Evolutionary conservation across 1,140 invertebrate species (phyloP).

Genomic region (Rhyacophila brunnea): DNA sequence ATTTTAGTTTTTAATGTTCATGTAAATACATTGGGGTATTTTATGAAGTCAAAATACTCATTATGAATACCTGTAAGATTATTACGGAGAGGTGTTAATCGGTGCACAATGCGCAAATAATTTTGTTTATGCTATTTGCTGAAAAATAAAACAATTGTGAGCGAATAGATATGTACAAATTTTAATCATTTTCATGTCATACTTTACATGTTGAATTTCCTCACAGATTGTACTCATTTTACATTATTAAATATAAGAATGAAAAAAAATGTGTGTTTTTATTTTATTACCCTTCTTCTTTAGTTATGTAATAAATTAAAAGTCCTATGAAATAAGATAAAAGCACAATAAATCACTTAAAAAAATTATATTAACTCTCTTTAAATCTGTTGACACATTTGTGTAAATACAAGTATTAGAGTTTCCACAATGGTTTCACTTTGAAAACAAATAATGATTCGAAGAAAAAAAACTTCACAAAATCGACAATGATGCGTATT

Average conservation of each 20-base stretch:
- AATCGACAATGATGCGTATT: no score
- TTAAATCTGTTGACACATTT: no score
- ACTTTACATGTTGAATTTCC: constrained; percentile 24
- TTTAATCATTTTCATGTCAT: constrained; percentile 23
- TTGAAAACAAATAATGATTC: no score
- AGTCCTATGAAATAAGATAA: neutral
- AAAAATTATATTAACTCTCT: no score
- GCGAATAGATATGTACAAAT: constrained; percentile 27
- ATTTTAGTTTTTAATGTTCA: constrained; percentile 17
- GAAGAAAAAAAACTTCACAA: no score
- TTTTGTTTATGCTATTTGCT: constrained; percentile 17
- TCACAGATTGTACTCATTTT: constrained; percentile 35
- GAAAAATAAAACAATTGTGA: constrained; percentile 19
- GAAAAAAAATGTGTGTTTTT: constrained; percentile 16
- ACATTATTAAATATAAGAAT: constrained; percentile 34
- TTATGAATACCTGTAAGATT: constrained; percentile 1
- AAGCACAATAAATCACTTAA: neutral
- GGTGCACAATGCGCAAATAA: constrained; percentile 16
- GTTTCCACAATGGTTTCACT: no score
- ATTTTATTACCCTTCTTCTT: neutral
- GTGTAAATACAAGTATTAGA: no score
- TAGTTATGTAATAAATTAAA: neutral
- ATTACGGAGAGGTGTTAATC: constrained; percentile 6
- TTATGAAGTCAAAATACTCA: constrained; percentile 4
- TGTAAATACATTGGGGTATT: neutral